Base-by-base conservation (phyloP, 2,888 invertebrate species). In the Drosophila ochracea region DNA sequence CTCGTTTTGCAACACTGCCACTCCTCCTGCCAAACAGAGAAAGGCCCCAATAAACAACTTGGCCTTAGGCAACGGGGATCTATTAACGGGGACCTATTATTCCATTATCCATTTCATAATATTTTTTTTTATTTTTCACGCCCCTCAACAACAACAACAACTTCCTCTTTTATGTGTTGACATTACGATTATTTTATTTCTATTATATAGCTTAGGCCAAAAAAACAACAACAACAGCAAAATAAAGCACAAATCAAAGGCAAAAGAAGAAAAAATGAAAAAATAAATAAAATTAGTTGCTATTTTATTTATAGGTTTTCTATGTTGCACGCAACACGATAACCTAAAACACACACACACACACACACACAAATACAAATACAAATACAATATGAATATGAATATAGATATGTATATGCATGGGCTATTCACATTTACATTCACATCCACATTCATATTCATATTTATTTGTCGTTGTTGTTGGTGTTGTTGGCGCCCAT, bases 221-320 rank as follows among this genome's bases (percentile, higher is more conserved):
- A 39, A 37, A 1, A 11, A 30, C n/a, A 54, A 11, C 25, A 25
- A 19, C 10, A 25, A 4, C 16, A 31, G 25, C 58, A 47, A 35
- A 30, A 59, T 10, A 47, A 39, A 25, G 47, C 55, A 28, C 33
- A 52, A 66, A 57, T 19, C 28, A 47, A 61, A 52, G 30, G 52
- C 25, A 47, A 49, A 47, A 35, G 52, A 37, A 69, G 53, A 28
- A 69, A 28, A 69, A 66, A 57, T 60, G 59, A n/a, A 55, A 62
- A 78, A 61, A 87, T 91, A 91, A 91, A 91, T 88, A 90, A 91
- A 91, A 91, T 91, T 91, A 91, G 88, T 90, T 88, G 82, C 79
- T 84, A 83, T 84, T 91, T 90, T 91, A 90, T 90, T 90, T 91
- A 91, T 86, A 80, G 71, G 68, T 62, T 50, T 67, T 52, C 60